Evolutionary conservation across 2,113 vertebrate species (phyloP).

Genomic region (Callionymus lyra): DNA sequence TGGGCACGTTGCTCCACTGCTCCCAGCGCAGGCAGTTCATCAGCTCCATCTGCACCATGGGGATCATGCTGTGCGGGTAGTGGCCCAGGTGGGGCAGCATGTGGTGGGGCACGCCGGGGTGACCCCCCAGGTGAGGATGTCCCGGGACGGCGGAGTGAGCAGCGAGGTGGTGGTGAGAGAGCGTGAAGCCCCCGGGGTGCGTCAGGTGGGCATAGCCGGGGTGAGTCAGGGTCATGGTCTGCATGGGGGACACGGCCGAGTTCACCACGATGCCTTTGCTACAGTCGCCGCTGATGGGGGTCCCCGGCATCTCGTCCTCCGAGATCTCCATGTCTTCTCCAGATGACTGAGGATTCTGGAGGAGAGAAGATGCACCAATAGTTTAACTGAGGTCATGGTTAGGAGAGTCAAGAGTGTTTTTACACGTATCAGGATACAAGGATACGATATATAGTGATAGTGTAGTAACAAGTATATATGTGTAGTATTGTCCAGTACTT

Average conservation of each 20-base stretch:
- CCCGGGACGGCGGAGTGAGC: conserved; percentile 59
- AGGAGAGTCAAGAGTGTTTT: too few relatives aligned
- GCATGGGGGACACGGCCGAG: conserved; percentile 73
- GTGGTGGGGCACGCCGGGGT: conserved; percentile 71
- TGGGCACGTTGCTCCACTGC: conserved; percentile 88
- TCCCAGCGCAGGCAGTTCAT: conserved; percentile 76
- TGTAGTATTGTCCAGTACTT: too few relatives aligned
- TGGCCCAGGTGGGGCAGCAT: conserved; percentile 75
- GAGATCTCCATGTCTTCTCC: conserved; percentile 99
- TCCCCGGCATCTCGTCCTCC: conserved; percentile 85
- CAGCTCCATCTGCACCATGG: conserved; percentile 88
- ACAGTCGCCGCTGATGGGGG: conserved; percentile 82
- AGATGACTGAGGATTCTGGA: conserved; percentile 83
- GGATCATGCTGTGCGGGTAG: conserved; percentile 79
- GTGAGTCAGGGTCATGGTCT: conserved; percentile 72
- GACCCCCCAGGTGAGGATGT: conserved; percentile 49
- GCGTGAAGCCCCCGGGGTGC: conserved; percentile 66
- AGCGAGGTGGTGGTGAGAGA: conserved; percentile 58
- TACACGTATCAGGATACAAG: too few relatives aligned
- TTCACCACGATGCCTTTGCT: conserved; percentile 87
- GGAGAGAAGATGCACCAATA: conserved; percentile 3
- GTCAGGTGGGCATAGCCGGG: conserved; percentile 77
- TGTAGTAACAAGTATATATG: too few relatives aligned
- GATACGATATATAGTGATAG: too few relatives aligned
- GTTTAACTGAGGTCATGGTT: too few relatives aligned